phyloP scores from a whole-genome alignment of 2,113 vertebrate species.

The Sinocyclocheilus maitianheensis region DNA sequence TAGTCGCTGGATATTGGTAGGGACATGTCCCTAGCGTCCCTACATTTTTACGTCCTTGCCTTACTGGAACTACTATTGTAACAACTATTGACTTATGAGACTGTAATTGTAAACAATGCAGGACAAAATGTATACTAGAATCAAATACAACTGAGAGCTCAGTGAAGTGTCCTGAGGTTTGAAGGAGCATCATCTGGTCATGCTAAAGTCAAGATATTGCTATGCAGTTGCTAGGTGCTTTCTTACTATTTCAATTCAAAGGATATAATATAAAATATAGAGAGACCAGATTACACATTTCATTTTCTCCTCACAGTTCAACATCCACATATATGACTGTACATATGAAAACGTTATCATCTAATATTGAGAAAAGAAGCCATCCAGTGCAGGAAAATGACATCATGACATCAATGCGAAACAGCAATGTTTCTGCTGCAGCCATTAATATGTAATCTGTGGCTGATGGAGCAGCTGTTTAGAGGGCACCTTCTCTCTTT shows the following conservation, averaged over 20 bases:
- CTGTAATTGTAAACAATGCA: background rate
- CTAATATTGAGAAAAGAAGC: background rate
- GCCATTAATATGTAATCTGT: slow-evolving; percentile 40
- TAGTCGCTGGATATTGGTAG: no score
- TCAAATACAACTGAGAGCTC: background rate
- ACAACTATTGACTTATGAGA: background rate
- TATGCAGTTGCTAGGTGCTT: no score
- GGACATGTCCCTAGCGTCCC: no score
- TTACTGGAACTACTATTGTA: no score
- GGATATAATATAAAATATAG: no score
- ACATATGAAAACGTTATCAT: background rate
- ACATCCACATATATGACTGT: background rate
- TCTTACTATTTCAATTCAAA: no score
- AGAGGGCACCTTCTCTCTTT: slow-evolving; percentile 34
- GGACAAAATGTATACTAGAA: background rate
- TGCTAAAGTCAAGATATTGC: no score
- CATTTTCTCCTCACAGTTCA: background rate
- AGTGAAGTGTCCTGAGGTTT: no score
- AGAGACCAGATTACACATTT: no score
- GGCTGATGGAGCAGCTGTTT: slow-evolving; percentile 25
- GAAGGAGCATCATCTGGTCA: no score
- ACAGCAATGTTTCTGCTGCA: background rate
- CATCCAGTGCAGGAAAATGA: background rate
- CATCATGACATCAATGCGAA: background rate
- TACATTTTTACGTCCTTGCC: no score